A percentile compares a stretch with the other conserved stretches of the same genome.
phyloP scores from a whole-genome alignment of 2,113 vertebrate genomes.

The Lepus americanus region DNA sequence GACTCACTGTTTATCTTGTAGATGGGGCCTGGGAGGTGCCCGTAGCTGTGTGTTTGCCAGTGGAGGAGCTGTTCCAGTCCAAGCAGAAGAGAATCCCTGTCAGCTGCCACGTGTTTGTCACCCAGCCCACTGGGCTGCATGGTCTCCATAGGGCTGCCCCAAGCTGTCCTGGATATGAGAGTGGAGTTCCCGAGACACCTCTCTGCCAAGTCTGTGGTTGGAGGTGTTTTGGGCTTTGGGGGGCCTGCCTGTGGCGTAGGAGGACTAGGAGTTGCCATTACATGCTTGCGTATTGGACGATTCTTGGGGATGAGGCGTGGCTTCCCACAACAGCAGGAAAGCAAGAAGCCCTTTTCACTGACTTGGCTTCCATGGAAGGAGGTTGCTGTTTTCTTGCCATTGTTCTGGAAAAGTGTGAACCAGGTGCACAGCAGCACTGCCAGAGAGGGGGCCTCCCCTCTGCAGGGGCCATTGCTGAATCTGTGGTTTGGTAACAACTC shows the following conservation, averaged over 20 bases:
- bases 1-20: constrained; percentile 1
- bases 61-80: not conserved
- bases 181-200: not conserved
- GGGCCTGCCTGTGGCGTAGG: not conserved
- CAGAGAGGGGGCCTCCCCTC: not conserved
- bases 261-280: too few species aligned
- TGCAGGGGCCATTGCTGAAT: too few species aligned
- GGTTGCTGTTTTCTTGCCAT: not conserved
- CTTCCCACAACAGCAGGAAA: not conserved
- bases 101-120: not conserved
- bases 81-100: not conserved
- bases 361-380: not conserved
- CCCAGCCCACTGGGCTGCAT: accelerated
- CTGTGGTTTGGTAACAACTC: not conserved
- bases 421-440: not conserved
- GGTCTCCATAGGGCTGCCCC: not conserved
- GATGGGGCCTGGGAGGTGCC: not conserved
- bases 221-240: not conserved
- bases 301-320: not conserved
- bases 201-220: not conserved
- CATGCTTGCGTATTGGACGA: not conserved
- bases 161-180: not conserved
- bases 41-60: not conserved
- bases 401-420: not conserved
- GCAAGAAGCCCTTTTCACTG: not conserved